A percentile compares a stretch with the other conserved stretches of the same genome.
Conservation (phyloP, 2,113 vertebrate genomes). For the Fukomys damarensis region DNA sequence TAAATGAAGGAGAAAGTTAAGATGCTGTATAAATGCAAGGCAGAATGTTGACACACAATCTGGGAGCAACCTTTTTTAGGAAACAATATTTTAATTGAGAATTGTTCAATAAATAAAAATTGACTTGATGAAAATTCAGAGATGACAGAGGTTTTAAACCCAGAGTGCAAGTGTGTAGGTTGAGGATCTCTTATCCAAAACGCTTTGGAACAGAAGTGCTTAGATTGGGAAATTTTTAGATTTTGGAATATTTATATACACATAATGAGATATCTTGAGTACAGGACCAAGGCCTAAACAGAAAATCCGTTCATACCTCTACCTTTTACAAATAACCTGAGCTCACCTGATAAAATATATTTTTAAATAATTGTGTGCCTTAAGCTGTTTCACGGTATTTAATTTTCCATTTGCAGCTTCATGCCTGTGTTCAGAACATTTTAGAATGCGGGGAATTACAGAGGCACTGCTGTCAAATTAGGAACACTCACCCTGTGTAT, state of each 20-base stretch:
- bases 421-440: not conserved
- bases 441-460: not conserved
- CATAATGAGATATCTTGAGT: not conserved
- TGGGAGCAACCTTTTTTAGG: not conserved
- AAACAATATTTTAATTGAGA: not conserved
- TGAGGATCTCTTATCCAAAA: not conserved
- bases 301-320: not conserved
- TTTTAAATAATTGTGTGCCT: not conserved
- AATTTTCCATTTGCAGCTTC: not conserved
- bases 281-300: not conserved
- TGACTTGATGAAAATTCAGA: not conserved
- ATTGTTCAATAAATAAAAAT: not conserved
- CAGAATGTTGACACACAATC: not conserved
- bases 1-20: not conserved
- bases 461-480: not conserved
- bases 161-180: not conserved
- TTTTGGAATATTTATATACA: not conserved
- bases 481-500: not conserved
- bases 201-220: not conserved
- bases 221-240: not conserved
- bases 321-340: not conserved
- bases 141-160: not conserved
- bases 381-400: not conserved
- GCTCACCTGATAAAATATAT: not conserved
- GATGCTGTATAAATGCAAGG: too few species aligned